Base-by-base conservation (phyloP, 1,140 invertebrate species). In the Zelostemma sp. region DNA sequence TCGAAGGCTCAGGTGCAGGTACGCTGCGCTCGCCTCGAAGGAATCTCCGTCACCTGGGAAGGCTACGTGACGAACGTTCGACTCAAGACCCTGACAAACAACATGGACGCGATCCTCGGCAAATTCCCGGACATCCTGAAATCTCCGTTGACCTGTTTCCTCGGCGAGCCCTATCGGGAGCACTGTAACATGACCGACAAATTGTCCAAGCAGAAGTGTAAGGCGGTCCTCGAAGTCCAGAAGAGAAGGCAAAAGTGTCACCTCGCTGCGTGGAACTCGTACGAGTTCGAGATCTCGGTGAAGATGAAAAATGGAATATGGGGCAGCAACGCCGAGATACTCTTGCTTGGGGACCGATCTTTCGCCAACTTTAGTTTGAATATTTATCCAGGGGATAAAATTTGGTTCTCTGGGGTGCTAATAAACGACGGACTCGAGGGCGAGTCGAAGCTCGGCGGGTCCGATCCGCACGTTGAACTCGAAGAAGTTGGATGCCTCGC, bases 361-460 rank as follows among this genome's bases (percentile, higher is more conserved):
- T 93, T 93, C 50, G 84, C 87, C 0, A 93, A 94, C 81, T 93
- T 92, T 62, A 93, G 91, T 4, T 74, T 89, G 1, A 85, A 87
- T 19, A 84, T 93, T 35, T 88, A 88, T 69, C 79, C 86, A 0
- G 89, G 91, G 0, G 93, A 94, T 78, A 89, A 90, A 55, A 89
- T 94, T 25, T 88, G 90, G 75, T 93, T 93, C 74, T 88, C 88
- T 50, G 93, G 93, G 0, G 72, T 76, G 0, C 72, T 93, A 1
- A 61, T 82, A 1, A 86, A 87, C 46, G 51, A 25, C 4, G 80
- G 57, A 2, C 71, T 74, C 1, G 73, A 77, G 21, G 68, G 66
- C 67, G 78, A 89, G 79, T 79, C 87, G 66, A 73, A 88, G 40
- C 85, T 91, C 6, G 90, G 90, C 0, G 86, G 88, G 3, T 74